Evolutionary conservation across 2,888 invertebrate genomes (phyloP).

Genomic region (Bombyx huttoni): DNA sequence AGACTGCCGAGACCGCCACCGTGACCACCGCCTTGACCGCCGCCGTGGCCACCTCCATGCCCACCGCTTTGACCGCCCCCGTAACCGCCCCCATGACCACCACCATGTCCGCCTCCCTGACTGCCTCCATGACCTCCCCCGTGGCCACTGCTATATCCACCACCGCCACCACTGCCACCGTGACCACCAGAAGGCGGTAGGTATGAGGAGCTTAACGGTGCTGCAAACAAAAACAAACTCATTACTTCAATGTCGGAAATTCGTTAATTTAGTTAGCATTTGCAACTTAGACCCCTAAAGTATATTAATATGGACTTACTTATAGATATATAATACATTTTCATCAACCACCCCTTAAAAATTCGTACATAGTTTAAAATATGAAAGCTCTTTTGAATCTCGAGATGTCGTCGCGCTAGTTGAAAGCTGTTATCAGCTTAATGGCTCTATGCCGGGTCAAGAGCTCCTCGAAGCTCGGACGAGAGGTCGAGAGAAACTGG

Average conservation of each 20-base stretch:
- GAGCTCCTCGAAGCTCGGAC: background rate
- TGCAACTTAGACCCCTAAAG: background rate
- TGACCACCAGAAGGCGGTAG: slow-evolving; percentile 64
- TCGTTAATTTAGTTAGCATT: no score
- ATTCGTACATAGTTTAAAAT: background rate
- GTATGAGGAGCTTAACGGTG: slow-evolving; percentile 71
- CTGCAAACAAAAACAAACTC: slow-evolving; percentile 40
- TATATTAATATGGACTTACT: background rate
- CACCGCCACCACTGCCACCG: slow-evolving; percentile 15
- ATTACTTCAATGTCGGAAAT: background rate
- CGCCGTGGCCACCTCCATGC: slow-evolving; percentile 10
- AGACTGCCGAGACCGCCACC: background rate
- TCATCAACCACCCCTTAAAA: background rate
- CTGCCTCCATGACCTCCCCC: slow-evolving; percentile 8
- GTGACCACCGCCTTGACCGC: background rate
- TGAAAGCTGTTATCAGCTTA: slow-evolving; percentile 5
- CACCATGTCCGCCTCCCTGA: slow-evolving; percentile 34
- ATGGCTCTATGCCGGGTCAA: background rate
- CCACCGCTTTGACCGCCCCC: slow-evolving; percentile 17
- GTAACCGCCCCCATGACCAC: slow-evolving; percentile 1
- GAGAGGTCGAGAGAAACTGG: background rate
- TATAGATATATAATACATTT: no score
- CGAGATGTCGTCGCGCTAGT: slow-evolving; percentile 4
- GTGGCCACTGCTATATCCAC: slow-evolving; percentile 27
- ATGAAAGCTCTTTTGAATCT: background rate